Conservation (phyloP, 2,888 invertebrate species). For the Allophyes oxyacanthae region DNA sequence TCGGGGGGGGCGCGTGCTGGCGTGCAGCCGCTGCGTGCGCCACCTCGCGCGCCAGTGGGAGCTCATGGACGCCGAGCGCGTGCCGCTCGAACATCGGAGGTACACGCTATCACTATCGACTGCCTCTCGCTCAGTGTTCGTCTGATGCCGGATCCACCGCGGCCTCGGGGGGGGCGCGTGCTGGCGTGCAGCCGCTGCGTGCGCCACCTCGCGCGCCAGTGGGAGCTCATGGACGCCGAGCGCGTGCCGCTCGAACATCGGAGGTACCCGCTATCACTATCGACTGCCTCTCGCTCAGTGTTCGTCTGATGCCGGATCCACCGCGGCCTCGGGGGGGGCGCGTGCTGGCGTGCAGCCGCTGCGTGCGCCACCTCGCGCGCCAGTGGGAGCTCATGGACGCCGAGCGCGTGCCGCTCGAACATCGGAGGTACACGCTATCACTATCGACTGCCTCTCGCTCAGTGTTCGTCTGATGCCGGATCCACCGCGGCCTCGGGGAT, state of each 20-base stretch:
- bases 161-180: too few species aligned
- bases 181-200: constrained; percentile 86
- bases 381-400: constrained; percentile 97
- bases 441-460: neutral
- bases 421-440: constrained; percentile 62
- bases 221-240: constrained; percentile 76
- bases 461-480: too few species aligned
- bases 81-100: constrained; percentile 61
- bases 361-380: constrained; percentile 93
- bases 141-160: too few species aligned
- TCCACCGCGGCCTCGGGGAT: too few species aligned
- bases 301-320: too few species aligned
- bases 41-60: constrained; percentile 96
- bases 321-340: too few species aligned
- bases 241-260: neutral
- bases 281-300: too few species aligned
- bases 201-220: constrained; percentile 88
- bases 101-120: too few species aligned
- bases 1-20: constrained; percentile 64
- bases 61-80: constrained; percentile 93
- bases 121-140: too few species aligned
- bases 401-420: constrained; percentile 92
- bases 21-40: constrained; percentile 4
- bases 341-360: neutral
- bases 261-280: too few species aligned